phyloP scores from a whole-genome alignment of 2,888 invertebrate species.

The Drosophila paramelanica region DNA sequence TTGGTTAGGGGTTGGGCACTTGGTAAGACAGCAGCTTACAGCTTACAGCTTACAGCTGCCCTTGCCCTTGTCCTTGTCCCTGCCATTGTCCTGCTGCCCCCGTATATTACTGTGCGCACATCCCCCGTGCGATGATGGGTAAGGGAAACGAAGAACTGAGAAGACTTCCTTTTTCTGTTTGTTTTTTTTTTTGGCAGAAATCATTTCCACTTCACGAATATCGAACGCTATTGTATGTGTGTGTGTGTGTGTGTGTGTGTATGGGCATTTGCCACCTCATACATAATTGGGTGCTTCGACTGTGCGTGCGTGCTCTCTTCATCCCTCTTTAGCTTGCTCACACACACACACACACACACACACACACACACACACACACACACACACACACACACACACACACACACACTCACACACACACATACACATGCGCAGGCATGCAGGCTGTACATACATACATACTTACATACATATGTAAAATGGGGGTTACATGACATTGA shows the following conservation, averaged over 20 bases:
- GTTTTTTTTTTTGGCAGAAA: constrained; percentile 1
- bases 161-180: background rate
- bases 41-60: constrained; percentile 26
- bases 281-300: constrained; percentile 42
- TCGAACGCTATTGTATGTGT: constrained; percentile 19
- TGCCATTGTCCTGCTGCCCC: background rate
- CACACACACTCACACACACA: constrained; percentile 1
- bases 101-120: constrained; percentile 6
- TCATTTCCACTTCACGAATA: constrained; percentile 24
- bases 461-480: constrained; percentile 48
- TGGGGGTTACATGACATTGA: constrained; percentile 80
- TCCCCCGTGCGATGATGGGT: constrained; percentile 17
- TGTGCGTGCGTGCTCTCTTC: constrained; percentile 6
- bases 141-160: constrained; percentile 4
- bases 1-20: background rate
- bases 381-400: constrained; percentile 7
- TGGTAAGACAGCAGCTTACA: constrained; percentile 16
- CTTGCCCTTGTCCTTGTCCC: constrained; percentile 17
- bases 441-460: constrained; percentile 10
- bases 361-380: constrained; percentile 19
- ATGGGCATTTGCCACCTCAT: constrained; percentile 51
- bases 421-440: constrained; percentile 15
- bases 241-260: constrained; percentile 30
- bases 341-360: constrained; percentile 3
- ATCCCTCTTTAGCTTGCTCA: constrained; percentile 15